Evolutionary conservation across 2,888 invertebrate species (phyloP), one percentile per base, ranked within the genome.

Genomic region (Brenthis hecate): DNA sequence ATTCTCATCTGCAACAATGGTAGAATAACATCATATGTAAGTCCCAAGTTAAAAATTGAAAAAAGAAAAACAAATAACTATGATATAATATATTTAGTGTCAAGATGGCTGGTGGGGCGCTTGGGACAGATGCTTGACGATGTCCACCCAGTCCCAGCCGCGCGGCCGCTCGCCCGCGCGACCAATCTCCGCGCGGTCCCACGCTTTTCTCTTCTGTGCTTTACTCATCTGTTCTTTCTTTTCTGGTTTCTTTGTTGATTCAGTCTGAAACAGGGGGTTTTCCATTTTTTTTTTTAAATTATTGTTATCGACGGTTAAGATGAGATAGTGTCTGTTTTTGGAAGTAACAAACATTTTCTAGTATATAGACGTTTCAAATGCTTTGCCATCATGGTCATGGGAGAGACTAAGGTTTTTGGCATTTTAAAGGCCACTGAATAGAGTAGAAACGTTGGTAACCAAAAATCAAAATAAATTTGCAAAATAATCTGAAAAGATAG

Each of bases 101-200:
- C 88, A 89, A 81, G 89, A 88, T 0, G 87, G 82, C 14, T 82
- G 82, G 69, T 90, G 88, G 0, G 91, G 90, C 0, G 80, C 91
- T 51, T 98, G 98, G 13, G 97, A 97, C 69, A 99, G 94, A 91
- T 99, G 99, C 86, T 97, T 98, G n/a, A 99, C 96, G 72, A 99
- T 95, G 83, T 99, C 99, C 13, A 99, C 95, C 99, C 99, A 99
- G 91, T 99, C 95, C 95, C 96, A 98, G 0, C 99, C 99, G 43
- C 99, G 92, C 0, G 97, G 96, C 74, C 94, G 95, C 81, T 98
- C 98, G 0, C 98, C 98, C 47, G 95, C 96, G 23, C 94, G 93
- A 0, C 93, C 92, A 56, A 94, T 92, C 85, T 98, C 98, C 0
- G 97, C 94, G 67, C 95, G 94, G 83, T 98, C 97, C 96, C 97